phyloP scores from a whole-genome alignment of 2,113 vertebrate species.

The Coturnix japonica region DNA sequence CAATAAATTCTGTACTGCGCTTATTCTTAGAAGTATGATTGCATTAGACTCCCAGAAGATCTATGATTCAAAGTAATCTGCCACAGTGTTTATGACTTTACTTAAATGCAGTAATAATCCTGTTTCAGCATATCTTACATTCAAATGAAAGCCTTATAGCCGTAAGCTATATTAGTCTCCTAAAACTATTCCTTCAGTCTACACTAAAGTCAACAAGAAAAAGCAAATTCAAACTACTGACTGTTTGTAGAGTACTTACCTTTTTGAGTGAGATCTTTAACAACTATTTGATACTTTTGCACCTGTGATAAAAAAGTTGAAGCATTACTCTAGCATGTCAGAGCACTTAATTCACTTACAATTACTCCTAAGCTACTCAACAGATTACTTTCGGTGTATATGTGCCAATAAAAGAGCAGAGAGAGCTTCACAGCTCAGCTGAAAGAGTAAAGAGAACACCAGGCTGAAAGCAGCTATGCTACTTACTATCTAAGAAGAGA shows the following conservation, averaged over 20 bases:
- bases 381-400: background rate
- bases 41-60: background rate
- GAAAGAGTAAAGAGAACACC: background rate
- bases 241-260: background rate
- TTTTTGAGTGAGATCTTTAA: conserved; percentile 36
- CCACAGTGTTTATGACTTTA: background rate
- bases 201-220: background rate
- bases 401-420: rapidly evolving
- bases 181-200: background rate
- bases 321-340: background rate
- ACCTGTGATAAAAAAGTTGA: conserved; percentile 30
- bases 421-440: background rate
- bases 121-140: background rate
- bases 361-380: background rate
- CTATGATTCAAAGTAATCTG: background rate
- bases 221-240: background rate
- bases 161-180: background rate
- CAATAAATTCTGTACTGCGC: background rate
- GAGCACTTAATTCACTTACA: background rate
- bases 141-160: background rate
- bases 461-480: background rate
- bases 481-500: background rate
- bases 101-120: background rate
- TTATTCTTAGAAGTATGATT: background rate
- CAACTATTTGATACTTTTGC: background rate